phyloP scores from a whole-genome alignment of 2,888 invertebrate species.

The Epicampocera succincta region DNA sequence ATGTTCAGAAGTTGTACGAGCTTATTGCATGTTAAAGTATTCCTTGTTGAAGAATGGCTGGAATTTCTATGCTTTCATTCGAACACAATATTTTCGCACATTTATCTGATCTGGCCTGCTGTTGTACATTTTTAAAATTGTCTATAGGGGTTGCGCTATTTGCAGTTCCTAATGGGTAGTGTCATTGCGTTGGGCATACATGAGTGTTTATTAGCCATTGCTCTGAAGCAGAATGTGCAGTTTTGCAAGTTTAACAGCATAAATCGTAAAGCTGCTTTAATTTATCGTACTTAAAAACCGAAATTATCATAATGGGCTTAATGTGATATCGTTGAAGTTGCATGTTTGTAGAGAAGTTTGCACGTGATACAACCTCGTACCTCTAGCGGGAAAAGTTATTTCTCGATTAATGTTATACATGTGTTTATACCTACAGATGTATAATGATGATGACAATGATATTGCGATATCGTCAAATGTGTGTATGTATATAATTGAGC shows the following conservation, averaged over 20 bases:
- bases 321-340: background rate
- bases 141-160: conserved; percentile 13
- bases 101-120: conserved; percentile 39
- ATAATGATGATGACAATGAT: too few species aligned
- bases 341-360: background rate
- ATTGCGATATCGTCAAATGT: too few species aligned
- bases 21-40: conserved; percentile 35
- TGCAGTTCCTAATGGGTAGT: conserved; percentile 27
- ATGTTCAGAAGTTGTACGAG: background rate
- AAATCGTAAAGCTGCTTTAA: background rate
- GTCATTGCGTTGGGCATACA: background rate
- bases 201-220: background rate
- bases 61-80: conserved; percentile 26
- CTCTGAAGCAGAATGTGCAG: background rate
- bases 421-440: too few species aligned
- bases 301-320: background rate
- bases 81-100: conserved; percentile 44
- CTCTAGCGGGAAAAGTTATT: conserved; percentile 31
- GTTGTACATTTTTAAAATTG: conserved; percentile 32
- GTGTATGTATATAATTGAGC: too few species aligned
- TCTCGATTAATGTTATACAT: background rate
- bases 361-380: conserved; percentile 17
- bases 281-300: background rate
- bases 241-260: background rate
- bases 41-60: conserved; percentile 23